A percentile compares a stretch with the other conserved stretches of the same genome.
These are phyloP conservation scores for Germaria angustata DNA, from an alignment of 2,888 invertebrate genomes.

Conservation along the genomic window DNA sequence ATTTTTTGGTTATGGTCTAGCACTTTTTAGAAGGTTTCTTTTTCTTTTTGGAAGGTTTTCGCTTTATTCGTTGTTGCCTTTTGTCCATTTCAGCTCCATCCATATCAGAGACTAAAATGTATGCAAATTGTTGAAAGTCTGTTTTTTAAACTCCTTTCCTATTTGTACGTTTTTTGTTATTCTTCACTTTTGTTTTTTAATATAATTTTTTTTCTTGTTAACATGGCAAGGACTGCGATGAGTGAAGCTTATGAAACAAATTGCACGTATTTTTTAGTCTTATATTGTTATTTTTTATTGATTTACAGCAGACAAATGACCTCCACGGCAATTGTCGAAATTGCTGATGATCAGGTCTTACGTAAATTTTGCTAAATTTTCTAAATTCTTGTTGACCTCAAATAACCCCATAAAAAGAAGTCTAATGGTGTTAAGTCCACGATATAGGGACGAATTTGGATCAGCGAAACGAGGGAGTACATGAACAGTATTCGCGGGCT, in stretches of 20 bases:
- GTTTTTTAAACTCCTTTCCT: slow-evolving; percentile 38
- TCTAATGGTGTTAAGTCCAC: too few relatives aligned
- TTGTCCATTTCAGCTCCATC: slow-evolving; percentile 24
- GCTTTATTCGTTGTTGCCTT: background rate
- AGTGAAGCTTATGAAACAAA: background rate
- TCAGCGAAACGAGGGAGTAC: too few relatives aligned
- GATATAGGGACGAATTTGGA: too few relatives aligned
- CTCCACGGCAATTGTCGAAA: too few relatives aligned
- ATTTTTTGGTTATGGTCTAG: slow-evolving; percentile 34
- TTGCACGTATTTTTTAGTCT: too few relatives aligned
- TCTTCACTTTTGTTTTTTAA: slow-evolving; percentile 31
- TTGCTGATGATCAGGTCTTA: too few relatives aligned
- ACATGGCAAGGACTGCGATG: background rate
- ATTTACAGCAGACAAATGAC: too few relatives aligned
- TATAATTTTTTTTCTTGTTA: background rate
- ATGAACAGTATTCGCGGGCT: too few relatives aligned
- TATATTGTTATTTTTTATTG: too few relatives aligned
- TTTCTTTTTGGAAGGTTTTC: background rate
- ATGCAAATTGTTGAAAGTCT: slow-evolving; percentile 64
- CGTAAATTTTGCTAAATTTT: too few relatives aligned
- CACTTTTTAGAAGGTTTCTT: slow-evolving; percentile 43
- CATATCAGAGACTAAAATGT: slow-evolving; percentile 53
- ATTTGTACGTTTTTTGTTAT: slow-evolving; percentile 30
- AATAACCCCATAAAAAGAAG: too few relatives aligned
- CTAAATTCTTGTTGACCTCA: too few relatives aligned